Conservation (phyloP, 2,888 invertebrate genomes). For the Euzophera pinguis region DNA sequence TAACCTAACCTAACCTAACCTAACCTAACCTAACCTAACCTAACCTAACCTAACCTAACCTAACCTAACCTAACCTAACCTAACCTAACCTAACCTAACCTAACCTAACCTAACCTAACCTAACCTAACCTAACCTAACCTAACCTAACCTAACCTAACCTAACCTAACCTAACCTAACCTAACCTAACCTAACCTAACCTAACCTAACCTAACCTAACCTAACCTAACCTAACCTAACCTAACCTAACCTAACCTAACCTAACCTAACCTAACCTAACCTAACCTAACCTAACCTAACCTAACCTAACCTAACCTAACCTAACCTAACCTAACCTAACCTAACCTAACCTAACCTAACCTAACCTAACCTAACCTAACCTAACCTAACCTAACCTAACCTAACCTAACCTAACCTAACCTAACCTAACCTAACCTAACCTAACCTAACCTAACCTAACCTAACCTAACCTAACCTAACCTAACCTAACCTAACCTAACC, state of each 20-base stretch:
- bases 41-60: slow-evolving; percentile 9
- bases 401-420: slow-evolving; percentile 14
- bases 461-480: slow-evolving; percentile 15
- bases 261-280: slow-evolving; percentile 11
- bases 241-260: slow-evolving; percentile 11
- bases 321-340: slow-evolving; percentile 11
- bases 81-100: slow-evolving; percentile 12
- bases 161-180: slow-evolving; percentile 1
- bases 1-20: slow-evolving; percentile 12
- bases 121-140: slow-evolving; percentile 11
- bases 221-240: slow-evolving; percentile 10
- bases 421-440: slow-evolving; percentile 15
- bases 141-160: slow-evolving; percentile 9
- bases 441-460: slow-evolving; percentile 14
- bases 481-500: slow-evolving; percentile 16
- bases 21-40: slow-evolving; percentile 12
- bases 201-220: slow-evolving; percentile 8
- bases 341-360: slow-evolving; percentile 11
- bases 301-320: slow-evolving; percentile 11
- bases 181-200: slow-evolving; percentile 10
- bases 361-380: slow-evolving; percentile 9
- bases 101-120: slow-evolving; percentile 13
- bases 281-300: background rate
- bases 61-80: slow-evolving; percentile 14
- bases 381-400: slow-evolving; percentile 6